Conservation (phyloP, 2,888 invertebrate species). For the Hydroisotoma schaefferi region DNA sequence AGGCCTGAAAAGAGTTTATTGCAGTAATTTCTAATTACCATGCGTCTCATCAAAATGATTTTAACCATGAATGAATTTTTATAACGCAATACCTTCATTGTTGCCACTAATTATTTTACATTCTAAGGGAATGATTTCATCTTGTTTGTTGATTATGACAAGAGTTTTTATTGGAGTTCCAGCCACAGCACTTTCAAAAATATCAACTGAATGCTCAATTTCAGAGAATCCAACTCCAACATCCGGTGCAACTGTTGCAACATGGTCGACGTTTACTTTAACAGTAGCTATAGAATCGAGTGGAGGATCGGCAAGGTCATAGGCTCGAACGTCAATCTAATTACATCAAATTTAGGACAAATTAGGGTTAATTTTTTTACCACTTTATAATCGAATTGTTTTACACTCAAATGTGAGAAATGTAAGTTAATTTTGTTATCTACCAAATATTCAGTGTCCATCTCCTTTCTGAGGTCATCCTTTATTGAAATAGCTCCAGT, state of each 20-base stretch:
- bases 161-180: conserved; percentile 67
- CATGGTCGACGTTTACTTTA: conserved; percentile 77
- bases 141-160: conserved; percentile 70
- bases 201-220: conserved; percentile 74
- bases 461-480: conserved; percentile 79
- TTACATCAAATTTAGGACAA: not conserved
- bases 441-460: conserved; percentile 81
- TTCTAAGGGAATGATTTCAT: conserved; percentile 65
- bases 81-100: conserved; percentile 59
- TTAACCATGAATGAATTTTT: not conserved
- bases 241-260: conserved; percentile 67
- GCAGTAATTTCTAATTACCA: not conserved
- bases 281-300: conserved; percentile 76
- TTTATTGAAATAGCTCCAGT: conserved; percentile 74
- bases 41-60: not conserved
- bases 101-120: conserved; percentile 77
- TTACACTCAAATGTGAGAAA: not conserved
- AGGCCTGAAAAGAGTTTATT: conserved; percentile 55
- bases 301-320: conserved; percentile 80
- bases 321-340: conserved; percentile 79
- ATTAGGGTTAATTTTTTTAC: not conserved
- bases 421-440: no score
- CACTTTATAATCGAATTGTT: no score
- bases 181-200: conserved; percentile 71
- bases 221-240: conserved; percentile 83